Base-by-base conservation (phyloP, 1,140 invertebrate species). In the Oncopeltus fasciatus region DNA sequence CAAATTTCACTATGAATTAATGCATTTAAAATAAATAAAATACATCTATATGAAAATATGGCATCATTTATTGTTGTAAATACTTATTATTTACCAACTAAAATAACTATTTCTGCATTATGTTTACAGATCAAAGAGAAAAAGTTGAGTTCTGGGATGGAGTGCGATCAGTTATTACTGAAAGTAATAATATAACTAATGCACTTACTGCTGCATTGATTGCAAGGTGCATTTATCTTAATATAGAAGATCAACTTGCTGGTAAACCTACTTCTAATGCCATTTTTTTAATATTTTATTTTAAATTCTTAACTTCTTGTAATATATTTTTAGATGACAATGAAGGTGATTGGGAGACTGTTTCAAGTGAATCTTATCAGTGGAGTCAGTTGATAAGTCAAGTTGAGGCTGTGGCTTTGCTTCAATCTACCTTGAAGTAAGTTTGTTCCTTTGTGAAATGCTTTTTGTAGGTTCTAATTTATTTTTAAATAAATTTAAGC, bases 361-460 rank as follows among this genome's bases (percentile, higher is more conserved):
- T 94, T 20, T 87, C 88, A 16, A 81, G 86, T 64, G 91, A 95
- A 70, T 82, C 84, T 66, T 86, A 89, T 61, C 81, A 87, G 70
- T 95, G 92, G 86, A 86, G 85, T 21, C 72, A 92, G 28, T 73
- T 95, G 9, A 86, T 90, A 21, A 87, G 85, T 63, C 92, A 93
- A 76, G 76, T 95, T 61, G 92, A 95, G 72, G 91, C 95, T 73
- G 80, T 94, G 38, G 81, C 89, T 4, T 77, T 89, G 57, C 73
- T 96, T 4, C 84, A 84, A 67, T 71, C 71, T 8, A 53, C 49
- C 4, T 53, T 53, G 12, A 53, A 53, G 49, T 53, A 53, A 53
- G 16, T 27, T 24, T 53, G 26, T 53, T 12, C 31, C 14, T n/a
- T n/a, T n/a, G n/a, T n/a, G n/a, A n/a, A n/a, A n/a, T n/a, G n/a